Base-by-base conservation (phyloP, 1,140 invertebrate genomes). In the Drosophila rhopaloa region DNA sequence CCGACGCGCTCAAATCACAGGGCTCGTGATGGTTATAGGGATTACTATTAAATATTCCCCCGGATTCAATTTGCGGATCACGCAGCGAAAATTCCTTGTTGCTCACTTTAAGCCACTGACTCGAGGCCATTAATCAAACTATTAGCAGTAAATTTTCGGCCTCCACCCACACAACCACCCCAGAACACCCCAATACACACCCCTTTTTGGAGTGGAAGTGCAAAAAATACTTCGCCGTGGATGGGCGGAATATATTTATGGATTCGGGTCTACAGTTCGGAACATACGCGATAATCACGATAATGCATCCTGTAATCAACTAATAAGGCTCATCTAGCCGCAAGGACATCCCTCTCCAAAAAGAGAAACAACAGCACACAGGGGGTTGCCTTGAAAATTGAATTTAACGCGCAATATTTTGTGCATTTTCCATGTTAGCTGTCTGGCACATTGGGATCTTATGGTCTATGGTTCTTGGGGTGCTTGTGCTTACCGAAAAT, bases 271-370 rank as follows among this genome's bases (percentile, higher is more conserved):
- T 53, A 66, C 73, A 71, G 48, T 70, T 57, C 41, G 60, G 67
- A 74, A 74, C 79, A 80, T 88, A 80, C 77, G 77, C 75, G 81
- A 92, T 92, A 91, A 92, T 92, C 91, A 92, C 81, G 91, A 92
- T 92, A 92, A 92, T 92, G 91, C 81, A 90, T 91, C 83, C 85
- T 92, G 91, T 92, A 92, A 92, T 92, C 91, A 92, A 92, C 91
- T 92, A 92, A 92, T 92, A 92, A 91, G 83, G 90, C 85, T 85
- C 90, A 83, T 91, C 76, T 80, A 81, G 67, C 77, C 68, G 53
- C 80, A 77, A 80, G 65, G 59, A 76, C 83, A 80, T 70, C 62
- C 40, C 82, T 35, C 71, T 58, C 67, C 54, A 4, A 35, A 14
- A 35, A 11, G n/a, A 16, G 27, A n/a, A n/a, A 13, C 0, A 53